Conservation (phyloP, 2,888 invertebrate species). For the Rhagonycha fulva region DNA sequence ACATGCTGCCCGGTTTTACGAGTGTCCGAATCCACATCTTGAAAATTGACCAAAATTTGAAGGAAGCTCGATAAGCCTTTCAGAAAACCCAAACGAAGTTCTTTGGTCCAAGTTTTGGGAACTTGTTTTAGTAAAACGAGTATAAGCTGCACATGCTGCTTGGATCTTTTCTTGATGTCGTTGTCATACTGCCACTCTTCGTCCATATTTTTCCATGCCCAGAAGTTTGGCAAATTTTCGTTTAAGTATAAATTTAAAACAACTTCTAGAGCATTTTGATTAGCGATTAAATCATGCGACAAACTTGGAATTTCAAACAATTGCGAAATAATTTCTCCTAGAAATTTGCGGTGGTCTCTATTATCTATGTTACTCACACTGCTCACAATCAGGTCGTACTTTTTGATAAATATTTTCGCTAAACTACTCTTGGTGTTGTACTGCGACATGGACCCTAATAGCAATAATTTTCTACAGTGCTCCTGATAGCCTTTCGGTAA, state of each 20-base stretch:
- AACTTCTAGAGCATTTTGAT: slow-evolving; percentile 86
- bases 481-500: slow-evolving; percentile 95
- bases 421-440: slow-evolving; percentile 89
- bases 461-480: slow-evolving; percentile 94
- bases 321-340: too few relatives aligned
- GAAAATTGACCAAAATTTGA: slow-evolving; percentile 87
- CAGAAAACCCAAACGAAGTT: slow-evolving; percentile 83
- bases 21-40: slow-evolving; percentile 82
- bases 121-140: too few relatives aligned
- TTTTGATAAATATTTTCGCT: slow-evolving; percentile 83
- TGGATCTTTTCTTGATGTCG: too few relatives aligned
- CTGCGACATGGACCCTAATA: slow-evolving; percentile 88
- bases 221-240: slow-evolving; percentile 80
- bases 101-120: slow-evolving; percentile 81
- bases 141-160: too few relatives aligned
- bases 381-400: slow-evolving; percentile 80
- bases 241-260: slow-evolving; percentile 89
- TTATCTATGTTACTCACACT: too few relatives aligned
- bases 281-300: slow-evolving; percentile 86
- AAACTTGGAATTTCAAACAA: slow-evolving; percentile 94
- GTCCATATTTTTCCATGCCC: slow-evolving; percentile 68
- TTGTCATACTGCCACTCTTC: slow-evolving; percentile 74
- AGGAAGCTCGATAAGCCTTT: slow-evolving; percentile 83
- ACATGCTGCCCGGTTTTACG: slow-evolving; percentile 93
- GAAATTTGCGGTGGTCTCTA: too few relatives aligned